Evolutionary conservation across 2,888 invertebrate genomes (phyloP).

Genomic region (Gastracanthus pulcherrimus): DNA sequence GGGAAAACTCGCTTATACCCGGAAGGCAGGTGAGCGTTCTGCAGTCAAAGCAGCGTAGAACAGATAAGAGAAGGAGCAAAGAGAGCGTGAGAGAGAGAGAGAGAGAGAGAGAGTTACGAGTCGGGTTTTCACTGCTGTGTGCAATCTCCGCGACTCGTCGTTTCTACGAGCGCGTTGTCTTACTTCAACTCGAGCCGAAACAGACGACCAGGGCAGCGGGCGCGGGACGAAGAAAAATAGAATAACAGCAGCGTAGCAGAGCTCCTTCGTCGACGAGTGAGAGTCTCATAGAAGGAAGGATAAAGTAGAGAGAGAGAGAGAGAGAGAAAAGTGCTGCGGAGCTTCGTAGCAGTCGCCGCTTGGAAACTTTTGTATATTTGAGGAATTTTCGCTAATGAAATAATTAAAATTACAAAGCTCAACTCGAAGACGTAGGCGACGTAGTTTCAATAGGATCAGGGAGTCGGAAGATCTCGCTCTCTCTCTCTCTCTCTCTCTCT

Average conservation of each 20-base stretch:
- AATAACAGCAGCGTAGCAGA: conserved; percentile 29
- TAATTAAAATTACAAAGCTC: conserved; percentile 67
- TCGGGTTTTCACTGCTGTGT: conserved; percentile 6
- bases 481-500: background rate
- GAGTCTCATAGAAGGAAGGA: background rate
- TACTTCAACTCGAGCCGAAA: conserved; percentile 30
- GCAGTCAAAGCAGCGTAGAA: conserved; percentile 25
- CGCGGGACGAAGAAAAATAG: conserved; percentile 45
- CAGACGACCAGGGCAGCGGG: background rate
- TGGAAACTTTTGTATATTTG: conserved; percentile 61
- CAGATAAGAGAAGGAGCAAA: background rate
- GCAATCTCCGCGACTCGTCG: background rate
- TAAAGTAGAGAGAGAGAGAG: background rate
- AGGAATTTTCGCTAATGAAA: conserved; percentile 66
- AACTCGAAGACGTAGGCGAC: background rate
- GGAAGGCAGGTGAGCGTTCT: conserved; percentile 13
- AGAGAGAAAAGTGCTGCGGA: background rate
- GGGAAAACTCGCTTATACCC: conserved; percentile 52
- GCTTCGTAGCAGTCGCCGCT: background rate
- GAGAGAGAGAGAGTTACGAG: conserved; percentile 21
- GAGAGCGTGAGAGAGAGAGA: background rate
- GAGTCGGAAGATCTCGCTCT: too few relatives aligned
- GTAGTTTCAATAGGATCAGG: background rate
- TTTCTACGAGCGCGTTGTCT: background rate
- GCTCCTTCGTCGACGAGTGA: background rate